Percentiles rank a stretch among this genome's conserved stretches.
phyloP scores from a whole-genome alignment of 2,888 invertebrate genomes.

The Pammene fasciana region DNA sequence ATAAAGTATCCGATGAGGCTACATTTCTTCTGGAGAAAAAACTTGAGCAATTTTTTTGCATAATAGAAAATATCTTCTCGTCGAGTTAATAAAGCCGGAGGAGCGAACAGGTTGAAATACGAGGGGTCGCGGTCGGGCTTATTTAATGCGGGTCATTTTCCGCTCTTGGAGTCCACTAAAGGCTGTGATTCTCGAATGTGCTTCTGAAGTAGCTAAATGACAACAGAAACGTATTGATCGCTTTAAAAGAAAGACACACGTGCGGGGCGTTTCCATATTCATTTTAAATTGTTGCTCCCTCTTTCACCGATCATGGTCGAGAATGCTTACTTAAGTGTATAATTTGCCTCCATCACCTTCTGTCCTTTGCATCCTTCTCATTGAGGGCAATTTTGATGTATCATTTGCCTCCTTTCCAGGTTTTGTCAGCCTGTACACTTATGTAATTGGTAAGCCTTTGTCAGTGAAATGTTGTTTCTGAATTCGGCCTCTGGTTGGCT shows the following conservation, averaged over 20 bases:
- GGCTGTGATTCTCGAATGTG: not conserved
- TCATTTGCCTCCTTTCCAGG: not conserved
- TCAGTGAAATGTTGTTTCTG: not conserved
- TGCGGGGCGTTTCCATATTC: no score
- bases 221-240: not conserved
- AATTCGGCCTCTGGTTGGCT: not conserved
- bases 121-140: slow-evolving; percentile 42
- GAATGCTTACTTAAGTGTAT: no score
- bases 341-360: no score
- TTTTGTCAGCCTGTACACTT: not conserved
- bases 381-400: no score
- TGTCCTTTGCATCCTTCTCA: no score
- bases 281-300: no score
- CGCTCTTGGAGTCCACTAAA: slow-evolving; percentile 15
- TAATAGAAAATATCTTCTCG: slow-evolving; percentile 39
- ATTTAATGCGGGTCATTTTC: slow-evolving; percentile 43
- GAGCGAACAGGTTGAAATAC: slow-evolving; percentile 42
- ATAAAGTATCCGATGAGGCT: slow-evolving; percentile 22
- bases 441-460: not conserved
- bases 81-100: slow-evolving; percentile 37
- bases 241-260: no score
- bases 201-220: not conserved
- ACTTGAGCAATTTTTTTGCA: slow-evolving; percentile 36
- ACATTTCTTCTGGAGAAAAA: slow-evolving; percentile 21
- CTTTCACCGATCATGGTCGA: no score